Percentiles rank a stretch among this genome's conserved stretches.
These are phyloP conservation scores for Heterocephalus glaber DNA, from an alignment of 2,113 vertebrate genomes.

Conservation along the genomic window DNA sequence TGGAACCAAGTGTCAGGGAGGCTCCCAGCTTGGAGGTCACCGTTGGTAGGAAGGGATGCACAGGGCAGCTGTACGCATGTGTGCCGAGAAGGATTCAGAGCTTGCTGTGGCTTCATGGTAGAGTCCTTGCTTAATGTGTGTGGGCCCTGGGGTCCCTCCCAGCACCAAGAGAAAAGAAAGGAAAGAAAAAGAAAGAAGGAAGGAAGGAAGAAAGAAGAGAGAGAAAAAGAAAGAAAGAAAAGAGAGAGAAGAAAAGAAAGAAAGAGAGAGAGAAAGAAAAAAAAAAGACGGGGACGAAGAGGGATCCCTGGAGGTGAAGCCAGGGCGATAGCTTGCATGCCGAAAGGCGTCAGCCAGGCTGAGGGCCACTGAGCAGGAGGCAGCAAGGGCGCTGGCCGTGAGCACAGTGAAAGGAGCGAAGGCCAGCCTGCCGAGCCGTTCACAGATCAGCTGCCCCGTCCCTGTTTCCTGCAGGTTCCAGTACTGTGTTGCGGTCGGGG, in stretches of 20 bases:
- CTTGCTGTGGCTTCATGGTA: neutral
- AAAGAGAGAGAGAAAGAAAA: too few relatives aligned
- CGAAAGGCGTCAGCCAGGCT: neutral
- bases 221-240: too few relatives aligned
- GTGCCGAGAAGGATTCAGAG: neutral
- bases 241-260: too few relatives aligned
- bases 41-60: neutral
- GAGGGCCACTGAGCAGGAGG: neutral
- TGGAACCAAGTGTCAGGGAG: neutral
- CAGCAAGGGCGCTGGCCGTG: neutral
- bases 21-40: neutral
- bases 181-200: too few relatives aligned
- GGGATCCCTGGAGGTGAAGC: neutral
- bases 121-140: neutral
- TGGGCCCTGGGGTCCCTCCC: neutral
- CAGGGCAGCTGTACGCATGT: neutral
- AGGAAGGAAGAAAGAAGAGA: too few relatives aligned
- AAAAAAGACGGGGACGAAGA: neutral
- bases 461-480: conserved; percentile 89
- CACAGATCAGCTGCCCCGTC: fast-evolving
- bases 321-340: neutral
- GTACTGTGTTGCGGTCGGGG: conserved; percentile 94
- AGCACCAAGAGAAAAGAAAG: neutral
- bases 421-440: neutral
- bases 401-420: fast-evolving